Conservation (phyloP, 2,113 vertebrate species). For the Etheostoma spectabile region DNA sequence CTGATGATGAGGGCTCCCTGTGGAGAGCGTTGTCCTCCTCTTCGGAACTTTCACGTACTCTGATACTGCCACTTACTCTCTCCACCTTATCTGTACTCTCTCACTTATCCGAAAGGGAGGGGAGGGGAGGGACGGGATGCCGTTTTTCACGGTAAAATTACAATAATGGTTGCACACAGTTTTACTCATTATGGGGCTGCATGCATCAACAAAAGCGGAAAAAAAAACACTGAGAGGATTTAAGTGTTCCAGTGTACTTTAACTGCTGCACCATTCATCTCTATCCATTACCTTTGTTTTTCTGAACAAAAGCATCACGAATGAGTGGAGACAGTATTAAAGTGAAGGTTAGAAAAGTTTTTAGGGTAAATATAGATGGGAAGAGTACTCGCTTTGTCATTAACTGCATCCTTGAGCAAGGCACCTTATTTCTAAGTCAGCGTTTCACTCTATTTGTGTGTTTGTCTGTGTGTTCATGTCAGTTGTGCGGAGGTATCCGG, state of each 20-base stretch:
- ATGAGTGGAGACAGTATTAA: slow-evolving; percentile 50
- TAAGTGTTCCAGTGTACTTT: slow-evolving; percentile 17
- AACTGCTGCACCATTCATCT: slow-evolving; percentile 21
- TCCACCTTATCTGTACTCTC: slow-evolving; percentile 15
- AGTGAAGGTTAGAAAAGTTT: slow-evolving; percentile 43
- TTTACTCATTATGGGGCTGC: slow-evolving; percentile 41
- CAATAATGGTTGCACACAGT: slow-evolving; percentile 20
- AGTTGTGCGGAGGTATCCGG: slow-evolving; percentile 92
- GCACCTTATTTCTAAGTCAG: slow-evolving; percentile 6
- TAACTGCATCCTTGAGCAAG: slow-evolving; percentile 42
- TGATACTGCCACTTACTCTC: slow-evolving; percentile 33
- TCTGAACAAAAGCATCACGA: slow-evolving; percentile 41
- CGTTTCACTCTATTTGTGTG: not conserved
- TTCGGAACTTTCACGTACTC: slow-evolving; percentile 59
- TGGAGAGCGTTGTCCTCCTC: slow-evolving; percentile 55
- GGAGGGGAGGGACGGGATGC: not conserved
- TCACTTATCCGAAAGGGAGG: slow-evolving; percentile 29
- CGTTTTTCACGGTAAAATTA: slow-evolving; percentile 19
- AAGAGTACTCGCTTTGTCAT: slow-evolving; percentile 25
- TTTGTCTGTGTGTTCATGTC: slow-evolving; percentile 11
- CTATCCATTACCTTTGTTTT: slow-evolving; percentile 50
- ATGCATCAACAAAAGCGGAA: slow-evolving; percentile 28
- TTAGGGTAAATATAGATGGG: slow-evolving; percentile 38
- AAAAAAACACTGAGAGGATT: slow-evolving; percentile 12
- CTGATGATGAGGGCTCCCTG: slow-evolving; percentile 60